Base-by-base conservation (phyloP, 2,888 invertebrate species). In the Melanophora roralis region DNA sequence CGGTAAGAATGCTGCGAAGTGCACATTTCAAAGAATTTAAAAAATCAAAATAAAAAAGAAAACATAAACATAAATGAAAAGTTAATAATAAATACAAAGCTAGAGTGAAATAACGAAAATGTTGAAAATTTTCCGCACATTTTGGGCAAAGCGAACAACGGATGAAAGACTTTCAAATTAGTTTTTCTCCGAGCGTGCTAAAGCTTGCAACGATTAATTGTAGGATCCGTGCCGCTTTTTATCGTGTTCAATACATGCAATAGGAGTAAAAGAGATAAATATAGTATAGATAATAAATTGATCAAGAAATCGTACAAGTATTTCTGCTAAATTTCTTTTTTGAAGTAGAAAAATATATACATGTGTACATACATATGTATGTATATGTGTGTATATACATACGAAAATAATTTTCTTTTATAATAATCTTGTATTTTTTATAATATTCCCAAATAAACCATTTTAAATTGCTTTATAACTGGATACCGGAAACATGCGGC, bases 241-340 rank as follows among this genome's bases (percentile, higher is more conserved):
- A 82, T 72, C 79, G 73, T 73, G 74, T 53, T 75, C 76, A 47
- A 78, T 59, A 76, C 64, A 40, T 81, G 80, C 83, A 82, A 83
- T 84, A 83, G 82, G 88, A 82, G 86, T 60, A 84, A 87, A 85
- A 86, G 87, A 85, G 87, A 86, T 84, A 84, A 83, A 83, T 82
- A 84, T 83, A 86, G 83, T 85, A n/a, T 67, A 59, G 43, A 62
- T 71, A 62, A 67, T 34, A 68, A 38, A 27, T 36, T 65, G 55
- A 64, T 76, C 78, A 62, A 78, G 64, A 81, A 82, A 81, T 77
- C 65, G 27, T 40, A 64, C 55, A 68, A 64, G 16, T 64, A 59
- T 67, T 65, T 69, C 27, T 55, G 62, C 68, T 45, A 60, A 45
- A 60, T 67, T 65, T 49, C 45, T 34, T 45, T 67, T 67, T 60